Conservation (phyloP, 2,888 invertebrate species). For the Molanna angustata region DNA sequence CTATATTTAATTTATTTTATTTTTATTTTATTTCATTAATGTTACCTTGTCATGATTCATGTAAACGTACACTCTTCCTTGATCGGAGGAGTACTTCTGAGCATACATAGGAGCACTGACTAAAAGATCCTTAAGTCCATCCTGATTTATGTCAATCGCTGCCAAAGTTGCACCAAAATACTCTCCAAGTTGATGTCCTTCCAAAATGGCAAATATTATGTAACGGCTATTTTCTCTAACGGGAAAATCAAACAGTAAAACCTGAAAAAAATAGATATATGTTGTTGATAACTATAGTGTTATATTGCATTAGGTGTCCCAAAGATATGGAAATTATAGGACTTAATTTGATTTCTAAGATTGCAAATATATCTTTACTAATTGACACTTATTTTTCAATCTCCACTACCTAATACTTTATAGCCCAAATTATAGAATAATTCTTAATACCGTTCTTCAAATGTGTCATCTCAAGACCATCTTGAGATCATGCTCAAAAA, state of each 20-base stretch:
- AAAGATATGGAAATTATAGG: too few relatives aligned
- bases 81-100: constrained; percentile 47
- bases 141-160: constrained; percentile 57
- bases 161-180: constrained; percentile 63
- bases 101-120: constrained; percentile 62
- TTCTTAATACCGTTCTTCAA: too few relatives aligned
- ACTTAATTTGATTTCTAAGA: too few relatives aligned
- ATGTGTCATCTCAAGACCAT: too few relatives aligned
- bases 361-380: too few relatives aligned
- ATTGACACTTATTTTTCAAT: too few relatives aligned
- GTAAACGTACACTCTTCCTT: constrained; percentile 61
- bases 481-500: too few relatives aligned
- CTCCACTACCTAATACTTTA: too few relatives aligned
- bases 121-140: constrained; percentile 58
- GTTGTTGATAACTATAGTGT: too few relatives aligned
- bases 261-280: constrained; percentile 39
- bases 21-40: not conserved
- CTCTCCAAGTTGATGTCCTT: constrained; percentile 56
- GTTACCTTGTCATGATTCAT: constrained; percentile 44
- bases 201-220: constrained; percentile 34
- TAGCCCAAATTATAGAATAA: too few relatives aligned
- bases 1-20: too few relatives aligned
- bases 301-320: too few relatives aligned
- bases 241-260: constrained; percentile 46
- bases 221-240: constrained; percentile 38